Percentiles rank a stretch among this genome's conserved stretches.
These are phyloP conservation scores for Orthosia gracilis DNA, from an alignment of 2,888 invertebrate genomes.

Conservation along the genomic window DNA sequence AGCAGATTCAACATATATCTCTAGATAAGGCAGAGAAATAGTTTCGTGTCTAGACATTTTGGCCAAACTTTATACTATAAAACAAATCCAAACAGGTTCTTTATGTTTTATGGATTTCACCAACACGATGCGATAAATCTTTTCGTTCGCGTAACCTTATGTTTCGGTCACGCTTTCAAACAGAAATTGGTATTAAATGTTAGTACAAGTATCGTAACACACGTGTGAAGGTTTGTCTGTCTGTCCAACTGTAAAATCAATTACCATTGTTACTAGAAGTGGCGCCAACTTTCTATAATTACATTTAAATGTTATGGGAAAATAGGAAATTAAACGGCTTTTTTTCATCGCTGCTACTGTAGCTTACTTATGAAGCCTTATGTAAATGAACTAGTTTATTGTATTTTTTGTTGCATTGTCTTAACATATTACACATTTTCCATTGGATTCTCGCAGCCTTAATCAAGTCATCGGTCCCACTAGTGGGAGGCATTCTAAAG, in stretches of 20 bases:
- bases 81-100: constrained; percentile 45
- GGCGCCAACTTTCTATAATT: constrained; percentile 37
- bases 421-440: no score
- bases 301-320: constrained; percentile 43
- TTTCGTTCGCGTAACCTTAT: constrained; percentile 50
- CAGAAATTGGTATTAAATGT: constrained; percentile 38
- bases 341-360: background rate
- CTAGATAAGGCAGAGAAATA: constrained; percentile 17
- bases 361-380: background rate
- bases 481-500: no score
- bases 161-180: constrained; percentile 55
- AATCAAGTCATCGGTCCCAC: no score
- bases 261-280: constrained; percentile 36
- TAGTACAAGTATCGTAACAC: constrained; percentile 35
- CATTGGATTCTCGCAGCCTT: no score
- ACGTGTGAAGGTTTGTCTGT: constrained; percentile 46
- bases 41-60: constrained; percentile 22
- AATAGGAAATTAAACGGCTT: background rate
- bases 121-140: constrained; percentile 22
- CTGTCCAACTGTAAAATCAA: constrained; percentile 46
- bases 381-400: background rate
- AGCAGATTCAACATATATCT: background rate
- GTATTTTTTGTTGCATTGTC: background rate
- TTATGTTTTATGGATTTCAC: constrained; percentile 14
- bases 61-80: background rate